Conservation (phyloP, 2,888 invertebrate genomes). For the Entomobrya multifasciata region DNA sequence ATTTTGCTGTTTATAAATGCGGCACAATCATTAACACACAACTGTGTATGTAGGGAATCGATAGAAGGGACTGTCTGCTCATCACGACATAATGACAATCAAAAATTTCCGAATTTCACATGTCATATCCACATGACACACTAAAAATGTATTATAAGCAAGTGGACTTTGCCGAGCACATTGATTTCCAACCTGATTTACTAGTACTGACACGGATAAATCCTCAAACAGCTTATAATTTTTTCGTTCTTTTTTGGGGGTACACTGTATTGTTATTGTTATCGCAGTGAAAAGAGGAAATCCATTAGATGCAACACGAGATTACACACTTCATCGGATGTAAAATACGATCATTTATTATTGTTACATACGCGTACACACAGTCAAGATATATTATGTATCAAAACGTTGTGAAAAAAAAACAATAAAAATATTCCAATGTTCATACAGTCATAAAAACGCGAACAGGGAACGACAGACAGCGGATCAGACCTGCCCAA, state of each 20-base stretch:
- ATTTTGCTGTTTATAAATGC: too few relatives aligned
- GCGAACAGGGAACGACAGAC: constrained; percentile 12
- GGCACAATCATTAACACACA: too few relatives aligned
- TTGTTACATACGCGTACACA: background rate
- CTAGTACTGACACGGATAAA: constrained; percentile 49
- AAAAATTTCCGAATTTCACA: constrained; percentile 34
- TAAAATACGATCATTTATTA: constrained; percentile 32
- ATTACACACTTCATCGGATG: constrained; percentile 40
- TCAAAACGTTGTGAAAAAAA: constrained; percentile 2
- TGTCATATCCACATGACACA: constrained; percentile 39
- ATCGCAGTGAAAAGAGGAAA: constrained; percentile 10
- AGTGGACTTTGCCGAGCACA: too few relatives aligned
- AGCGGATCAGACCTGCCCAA: constrained; percentile 36
- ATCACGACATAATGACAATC: constrained; percentile 24
- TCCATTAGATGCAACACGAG: constrained; percentile 66
- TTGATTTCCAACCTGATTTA: constrained; percentile 20
- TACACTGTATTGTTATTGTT: background rate
- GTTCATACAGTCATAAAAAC: constrained; percentile 31
- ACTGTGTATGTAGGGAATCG: too few relatives aligned
- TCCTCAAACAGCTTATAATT: background rate
- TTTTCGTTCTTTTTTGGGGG: background rate
- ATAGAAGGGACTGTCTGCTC: too few relatives aligned
- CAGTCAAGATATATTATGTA: background rate
- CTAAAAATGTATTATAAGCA: background rate
- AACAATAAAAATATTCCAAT: constrained; percentile 49